A percentile compares a stretch with the other conserved stretches of the same genome.
phyloP scores from a whole-genome alignment of 2,113 vertebrate genomes.

The Cettia cetti region DNA sequence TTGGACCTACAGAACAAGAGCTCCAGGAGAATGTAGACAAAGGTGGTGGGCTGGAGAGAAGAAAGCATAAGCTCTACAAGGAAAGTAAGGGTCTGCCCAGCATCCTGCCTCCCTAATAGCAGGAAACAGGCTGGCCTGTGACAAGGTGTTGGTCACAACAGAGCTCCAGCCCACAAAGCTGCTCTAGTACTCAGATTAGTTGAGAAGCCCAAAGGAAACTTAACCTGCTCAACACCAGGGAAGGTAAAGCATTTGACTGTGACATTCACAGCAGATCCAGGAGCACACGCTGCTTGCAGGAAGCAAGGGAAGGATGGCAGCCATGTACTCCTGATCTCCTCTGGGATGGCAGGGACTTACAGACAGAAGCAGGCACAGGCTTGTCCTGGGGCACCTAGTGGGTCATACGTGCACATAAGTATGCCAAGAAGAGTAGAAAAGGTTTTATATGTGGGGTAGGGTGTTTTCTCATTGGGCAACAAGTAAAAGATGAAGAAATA shows the following conservation, averaged over 20 bases:
- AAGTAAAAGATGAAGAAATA: neutral
- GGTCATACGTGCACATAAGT: neutral
- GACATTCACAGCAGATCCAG: neutral
- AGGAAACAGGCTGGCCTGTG: neutral
- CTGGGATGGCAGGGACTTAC: neutral
- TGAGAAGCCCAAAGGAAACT: neutral
- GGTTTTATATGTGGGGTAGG: neutral
- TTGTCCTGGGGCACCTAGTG: neutral
- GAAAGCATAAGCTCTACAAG: neutral
- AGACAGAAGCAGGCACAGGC: neutral
- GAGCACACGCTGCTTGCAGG: neutral
- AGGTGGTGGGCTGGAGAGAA: neutral
- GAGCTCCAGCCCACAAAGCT: neutral
- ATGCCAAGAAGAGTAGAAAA: neutral
- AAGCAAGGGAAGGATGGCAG: neutral
- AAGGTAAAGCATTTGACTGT: neutral
- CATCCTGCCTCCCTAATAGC: neutral
- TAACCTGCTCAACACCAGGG: neutral
- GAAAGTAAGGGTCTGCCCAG: neutral
- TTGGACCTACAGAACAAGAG: neutral
- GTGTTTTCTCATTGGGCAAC: neutral
- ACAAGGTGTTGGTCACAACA: fast-evolving
- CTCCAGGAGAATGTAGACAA: neutral
- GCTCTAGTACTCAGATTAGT: neutral
- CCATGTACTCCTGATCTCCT: neutral